These are phyloP conservation scores for Simalia tracyae DNA, from an alignment of 2,797 vertebrate species.

Conservation along the genomic window DNA sequence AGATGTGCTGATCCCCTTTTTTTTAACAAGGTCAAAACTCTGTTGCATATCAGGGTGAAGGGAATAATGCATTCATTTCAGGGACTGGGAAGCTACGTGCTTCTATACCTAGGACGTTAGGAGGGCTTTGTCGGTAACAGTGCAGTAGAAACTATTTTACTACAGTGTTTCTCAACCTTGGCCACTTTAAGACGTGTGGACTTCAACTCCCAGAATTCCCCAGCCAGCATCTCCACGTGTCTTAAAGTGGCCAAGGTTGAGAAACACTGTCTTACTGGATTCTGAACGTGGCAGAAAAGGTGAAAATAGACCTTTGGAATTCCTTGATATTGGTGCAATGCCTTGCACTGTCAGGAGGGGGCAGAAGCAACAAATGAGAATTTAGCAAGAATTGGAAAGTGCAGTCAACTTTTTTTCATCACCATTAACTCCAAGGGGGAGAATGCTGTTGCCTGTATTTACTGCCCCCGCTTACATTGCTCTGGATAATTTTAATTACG, in stretches of 20 bases:
- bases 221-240: too few relatives aligned
- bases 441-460: constrained; percentile 2
- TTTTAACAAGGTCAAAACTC: too few relatives aligned
- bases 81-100: not conserved
- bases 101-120: not conserved
- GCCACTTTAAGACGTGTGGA: too few relatives aligned
- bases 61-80: not conserved
- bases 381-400: constrained; percentile 17
- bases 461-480: constrained; percentile 25
- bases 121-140: too few relatives aligned
- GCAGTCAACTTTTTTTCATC: constrained; percentile 21
- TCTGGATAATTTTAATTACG: constrained; percentile 45
- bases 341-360: not conserved
- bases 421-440: not conserved
- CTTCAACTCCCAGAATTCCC: too few relatives aligned
- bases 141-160: not conserved
- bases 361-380: not conserved
- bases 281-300: not conserved
- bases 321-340: not conserved
- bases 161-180: too few relatives aligned
- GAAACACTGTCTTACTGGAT: not conserved
- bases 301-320: not conserved
- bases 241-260: too few relatives aligned
- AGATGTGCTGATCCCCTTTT: too few relatives aligned
- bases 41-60: too few relatives aligned